Percentiles rank a stretch among this genome's conserved stretches.
phyloP scores from a whole-genome alignment of 2,888 invertebrate genomes.

The Polymixis lichenea region DNA sequence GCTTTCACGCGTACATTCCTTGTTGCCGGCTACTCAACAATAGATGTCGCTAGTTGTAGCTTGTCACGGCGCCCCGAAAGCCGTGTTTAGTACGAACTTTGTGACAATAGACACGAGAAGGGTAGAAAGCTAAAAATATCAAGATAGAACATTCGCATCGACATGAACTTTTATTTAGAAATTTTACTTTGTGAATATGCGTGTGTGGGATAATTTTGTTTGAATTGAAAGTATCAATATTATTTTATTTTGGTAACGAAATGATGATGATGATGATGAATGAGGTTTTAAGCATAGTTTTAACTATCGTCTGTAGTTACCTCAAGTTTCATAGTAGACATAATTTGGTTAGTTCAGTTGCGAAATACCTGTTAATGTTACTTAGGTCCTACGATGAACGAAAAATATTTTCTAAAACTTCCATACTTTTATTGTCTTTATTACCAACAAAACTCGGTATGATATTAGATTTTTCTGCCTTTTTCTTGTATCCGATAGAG shows the following conservation, averaged over 20 bases:
- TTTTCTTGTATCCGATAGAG: not conserved
- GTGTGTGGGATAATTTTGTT: constrained; percentile 1
- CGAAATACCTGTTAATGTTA: not conserved
- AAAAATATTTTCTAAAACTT: not conserved
- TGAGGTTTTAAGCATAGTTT: not conserved
- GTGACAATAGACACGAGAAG: constrained; percentile 59
- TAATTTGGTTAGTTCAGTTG: not conserved
- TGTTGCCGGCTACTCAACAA: constrained; percentile 76
- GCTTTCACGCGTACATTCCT: constrained; percentile 15
- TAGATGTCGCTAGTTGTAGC: constrained; percentile 81
- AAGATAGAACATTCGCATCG: constrained; percentile 49
- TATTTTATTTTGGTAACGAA: not conserved
- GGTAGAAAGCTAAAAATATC: constrained; percentile 57
- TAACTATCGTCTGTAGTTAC: not conserved
- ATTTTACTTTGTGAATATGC: constrained; percentile 24
- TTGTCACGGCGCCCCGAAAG: constrained; percentile 33
- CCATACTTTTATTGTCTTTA: not conserved
- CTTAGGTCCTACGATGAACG: not conserved
- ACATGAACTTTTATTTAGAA: constrained; percentile 38
- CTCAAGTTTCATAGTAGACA: not conserved
- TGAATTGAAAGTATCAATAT: not conserved
- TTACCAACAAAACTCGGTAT: not conserved
- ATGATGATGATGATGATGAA: not conserved
- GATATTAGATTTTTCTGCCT: not conserved
- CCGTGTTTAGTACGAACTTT: constrained; percentile 51